phyloP scores from a whole-genome alignment of 2,797 vertebrate genomes.

The Pyrocephalus nanus region DNA sequence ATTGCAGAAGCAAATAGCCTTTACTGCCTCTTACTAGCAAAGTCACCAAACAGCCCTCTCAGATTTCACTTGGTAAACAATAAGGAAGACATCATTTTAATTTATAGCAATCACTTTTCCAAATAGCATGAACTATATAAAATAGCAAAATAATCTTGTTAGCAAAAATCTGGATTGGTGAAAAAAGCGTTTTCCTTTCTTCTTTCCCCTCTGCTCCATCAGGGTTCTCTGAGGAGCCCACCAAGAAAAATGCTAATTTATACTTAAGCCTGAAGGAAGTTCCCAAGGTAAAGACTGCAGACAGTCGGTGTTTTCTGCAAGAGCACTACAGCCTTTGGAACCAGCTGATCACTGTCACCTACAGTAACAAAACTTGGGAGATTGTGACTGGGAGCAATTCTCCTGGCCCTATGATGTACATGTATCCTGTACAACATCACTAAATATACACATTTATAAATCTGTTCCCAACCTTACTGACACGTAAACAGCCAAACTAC shows the following conservation, averaged over 20 bases:
- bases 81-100: neutral
- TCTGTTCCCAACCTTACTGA: neutral
- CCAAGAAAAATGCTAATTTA: neutral
- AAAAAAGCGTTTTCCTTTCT: neutral
- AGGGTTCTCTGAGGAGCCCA: neutral
- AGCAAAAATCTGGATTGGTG: neutral
- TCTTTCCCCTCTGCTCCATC: neutral
- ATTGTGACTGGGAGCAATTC: neutral
- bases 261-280: neutral
- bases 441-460: neutral
- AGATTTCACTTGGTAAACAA: neutral
- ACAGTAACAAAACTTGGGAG: neutral
- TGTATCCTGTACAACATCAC: neutral
- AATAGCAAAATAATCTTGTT: neutral
- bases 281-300: neutral
- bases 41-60: neutral
- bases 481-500: neutral
- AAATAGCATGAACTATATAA: neutral
- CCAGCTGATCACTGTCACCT: neutral
- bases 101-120: neutral
- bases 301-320: neutral
- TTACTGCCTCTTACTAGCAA: neutral
- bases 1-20: neutral
- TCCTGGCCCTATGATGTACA: fast-evolving
- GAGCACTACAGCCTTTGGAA: neutral